Base-by-base conservation (phyloP, 53 echinoderm and acorn worm genomes). In the Holothuria leucospilota region DNA sequence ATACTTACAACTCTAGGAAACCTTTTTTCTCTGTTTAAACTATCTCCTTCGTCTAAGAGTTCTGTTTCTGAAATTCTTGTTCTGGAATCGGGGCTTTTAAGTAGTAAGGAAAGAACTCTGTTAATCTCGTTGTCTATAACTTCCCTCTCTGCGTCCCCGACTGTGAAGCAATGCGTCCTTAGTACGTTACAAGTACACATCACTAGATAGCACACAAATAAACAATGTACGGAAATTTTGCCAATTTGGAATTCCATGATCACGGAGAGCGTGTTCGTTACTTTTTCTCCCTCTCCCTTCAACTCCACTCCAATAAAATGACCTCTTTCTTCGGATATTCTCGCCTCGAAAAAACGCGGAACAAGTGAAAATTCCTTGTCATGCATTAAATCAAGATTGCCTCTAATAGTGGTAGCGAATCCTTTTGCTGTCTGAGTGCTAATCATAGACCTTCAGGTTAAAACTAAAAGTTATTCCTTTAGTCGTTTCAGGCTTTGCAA, bases 1-100 rank as follows among this genome's bases (percentile, higher is more conserved):
- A 72, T 72, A 72, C 72, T 75, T 75, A 75, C 75, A 75, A 75
- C 75, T 75, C 75, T 75, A 51, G 75, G 75, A 75, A 75, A 75
- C 52, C 75, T 75, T 49, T 75, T 75, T 75, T 75, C 75, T 75
- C 75, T 75, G 52, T 75, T 27, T 75, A 75, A 46, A 75, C 51
- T 75, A 20, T 75, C 53, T 49, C 51, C 46, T 42, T 75, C 75
- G 41, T 49, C 27, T 75, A 75, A 75, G 49, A 51, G 75, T 75
- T 75, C 75, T 6, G 25, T 23, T 75, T 75, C 75, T 49, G 75
- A 51, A 15, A 49, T 49, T 20, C 51, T 49, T 26, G 41, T 51
- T 9, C 51, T 25, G 49, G 52, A 75, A 51, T 75, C 75, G 18
- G 75, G 20, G 14, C 26, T 51, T 14, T 75, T 52, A 51, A 75